A percentile compares a stretch with the other conserved stretches of the same genome.
phyloP scores from a whole-genome alignment of 2,888 invertebrate genomes.

The Zygaena filipendulae region DNA sequence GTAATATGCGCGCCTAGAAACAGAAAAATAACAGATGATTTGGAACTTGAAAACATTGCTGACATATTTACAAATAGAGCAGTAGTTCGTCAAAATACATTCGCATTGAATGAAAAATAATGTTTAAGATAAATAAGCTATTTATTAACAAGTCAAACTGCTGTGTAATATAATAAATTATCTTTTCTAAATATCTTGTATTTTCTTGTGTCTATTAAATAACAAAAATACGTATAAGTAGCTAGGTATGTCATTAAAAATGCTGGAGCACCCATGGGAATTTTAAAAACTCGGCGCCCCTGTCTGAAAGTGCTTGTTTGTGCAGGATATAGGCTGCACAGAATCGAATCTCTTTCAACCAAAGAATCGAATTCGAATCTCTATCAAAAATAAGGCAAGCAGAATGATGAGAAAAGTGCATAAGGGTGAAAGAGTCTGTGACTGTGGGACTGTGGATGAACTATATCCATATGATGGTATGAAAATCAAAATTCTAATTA shows the following conservation, averaged over 20 bases:
- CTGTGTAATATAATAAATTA: conserved; percentile 1
- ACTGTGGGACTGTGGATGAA: no score
- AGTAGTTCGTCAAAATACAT: background rate
- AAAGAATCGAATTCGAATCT: no score
- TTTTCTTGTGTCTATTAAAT: no score
- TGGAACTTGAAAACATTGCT: background rate
- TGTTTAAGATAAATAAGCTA: background rate
- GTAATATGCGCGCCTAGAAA: background rate
- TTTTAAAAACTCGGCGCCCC: background rate
- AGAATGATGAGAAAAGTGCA: no score
- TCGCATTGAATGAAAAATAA: background rate
- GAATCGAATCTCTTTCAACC: no score
- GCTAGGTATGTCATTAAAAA: background rate
- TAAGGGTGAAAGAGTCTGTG: no score
- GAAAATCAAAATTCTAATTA: no score
- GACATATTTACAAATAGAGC: background rate
- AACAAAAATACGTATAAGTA: no score
- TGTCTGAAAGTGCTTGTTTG: no score
- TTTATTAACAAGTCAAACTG: background rate
- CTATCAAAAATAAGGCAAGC: no score
- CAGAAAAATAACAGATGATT: background rate
- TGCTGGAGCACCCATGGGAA: background rate
- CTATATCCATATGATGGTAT: no score
- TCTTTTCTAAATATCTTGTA: background rate
- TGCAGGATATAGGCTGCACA: no score